Evolutionary conservation across 2,797 vertebrate genomes (phyloP).

Genomic region (Chaetophractus vellerosus): DNA sequence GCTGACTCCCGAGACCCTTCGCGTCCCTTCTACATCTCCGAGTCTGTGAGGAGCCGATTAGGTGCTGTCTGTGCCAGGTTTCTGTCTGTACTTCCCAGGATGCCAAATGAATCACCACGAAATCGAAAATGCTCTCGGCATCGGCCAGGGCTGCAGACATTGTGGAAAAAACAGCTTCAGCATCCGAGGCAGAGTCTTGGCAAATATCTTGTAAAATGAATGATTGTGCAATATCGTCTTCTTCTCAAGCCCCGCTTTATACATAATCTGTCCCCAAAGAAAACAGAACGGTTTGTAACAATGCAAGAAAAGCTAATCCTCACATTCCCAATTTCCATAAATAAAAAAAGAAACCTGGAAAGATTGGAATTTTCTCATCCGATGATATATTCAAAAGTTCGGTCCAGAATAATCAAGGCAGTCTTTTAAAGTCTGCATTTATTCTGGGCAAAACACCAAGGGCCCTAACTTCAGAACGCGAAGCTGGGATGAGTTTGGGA

Average conservation of each 20-base stretch:
- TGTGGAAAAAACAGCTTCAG: background rate
- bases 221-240: rapidly evolving
- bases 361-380: background rate
- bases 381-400: background rate
- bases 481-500: background rate
- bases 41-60: rapidly evolving
- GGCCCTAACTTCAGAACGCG: background rate
- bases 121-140: rapidly evolving
- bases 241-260: rapidly evolving
- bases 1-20: rapidly evolving
- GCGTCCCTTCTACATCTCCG: rapidly evolving
- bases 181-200: background rate
- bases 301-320: background rate
- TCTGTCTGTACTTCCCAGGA: rapidly evolving
- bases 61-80: rapidly evolving
- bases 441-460: background rate
- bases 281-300: background rate
- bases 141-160: rapidly evolving
- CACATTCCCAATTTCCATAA: background rate
- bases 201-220: rapidly evolving
- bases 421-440: background rate
- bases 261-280: background rate
- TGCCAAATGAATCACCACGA: rapidly evolving
- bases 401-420: background rate
- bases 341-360: background rate